Percentiles rank a stretch among this genome's conserved stretches.
phyloP scores from a whole-genome alignment of 2,888 invertebrate genomes.

The Diploptera punctata region DNA sequence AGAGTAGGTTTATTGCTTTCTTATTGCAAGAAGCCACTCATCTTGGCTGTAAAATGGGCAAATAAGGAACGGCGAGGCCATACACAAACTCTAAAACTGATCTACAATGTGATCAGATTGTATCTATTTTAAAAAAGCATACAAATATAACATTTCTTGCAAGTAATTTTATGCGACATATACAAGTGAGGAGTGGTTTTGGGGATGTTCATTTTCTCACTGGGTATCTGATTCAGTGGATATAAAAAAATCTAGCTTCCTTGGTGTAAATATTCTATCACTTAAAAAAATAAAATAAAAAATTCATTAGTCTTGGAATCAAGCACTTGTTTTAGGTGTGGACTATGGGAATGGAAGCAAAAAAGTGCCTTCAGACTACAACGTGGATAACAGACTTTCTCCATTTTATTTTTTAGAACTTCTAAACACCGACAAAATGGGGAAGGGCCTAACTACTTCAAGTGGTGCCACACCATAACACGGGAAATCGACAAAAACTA shows the following conservation, averaged over 20 bases:
- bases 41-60: conserved; percentile 44
- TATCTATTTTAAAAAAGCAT: conserved; percentile 22
- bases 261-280: background rate
- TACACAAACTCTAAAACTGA: conserved; percentile 5
- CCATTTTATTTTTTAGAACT: too few relatives aligned
- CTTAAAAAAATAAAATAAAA: background rate
- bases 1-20: conserved; percentile 62
- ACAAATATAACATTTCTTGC: conserved; percentile 23
- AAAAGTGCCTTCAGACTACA: too few relatives aligned
- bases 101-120: background rate
- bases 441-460: conserved; percentile 19
- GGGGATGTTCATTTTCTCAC: background rate
- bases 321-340: too few relatives aligned
- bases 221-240: too few relatives aligned
- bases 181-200: background rate
- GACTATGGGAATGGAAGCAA: too few relatives aligned
- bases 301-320: background rate
- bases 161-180: conserved; percentile 24
- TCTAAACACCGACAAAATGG: too few relatives aligned
- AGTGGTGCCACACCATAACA: conserved; percentile 1
- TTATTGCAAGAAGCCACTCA: conserved; percentile 60
- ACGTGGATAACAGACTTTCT: too few relatives aligned
- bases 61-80: conserved; percentile 33
- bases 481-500: conserved; percentile 37
- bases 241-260: conserved; percentile 13